A percentile compares a stretch with the other conserved stretches of the same genome.
Conservation (phyloP, 2,797 vertebrate species). For the Nyctibius grandis region DNA sequence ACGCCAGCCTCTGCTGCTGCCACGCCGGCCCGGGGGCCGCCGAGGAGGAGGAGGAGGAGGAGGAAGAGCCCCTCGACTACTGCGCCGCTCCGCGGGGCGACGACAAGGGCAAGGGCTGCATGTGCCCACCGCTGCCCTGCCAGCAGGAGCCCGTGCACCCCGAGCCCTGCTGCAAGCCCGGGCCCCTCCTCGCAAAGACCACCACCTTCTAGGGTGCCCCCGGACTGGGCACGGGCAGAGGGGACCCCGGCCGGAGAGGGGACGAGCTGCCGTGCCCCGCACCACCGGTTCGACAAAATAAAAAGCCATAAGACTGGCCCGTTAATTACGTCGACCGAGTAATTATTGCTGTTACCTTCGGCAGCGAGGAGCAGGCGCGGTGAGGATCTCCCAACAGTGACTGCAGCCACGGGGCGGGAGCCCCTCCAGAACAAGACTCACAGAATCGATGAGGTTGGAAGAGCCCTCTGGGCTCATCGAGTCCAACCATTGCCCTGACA, state of each 20-base stretch:
- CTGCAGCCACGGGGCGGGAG: rapidly evolving
- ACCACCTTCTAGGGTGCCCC: constrained; percentile 48
- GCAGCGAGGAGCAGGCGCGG: rapidly evolving
- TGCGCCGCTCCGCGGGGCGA: constrained; percentile 72
- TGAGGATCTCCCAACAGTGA: not conserved
- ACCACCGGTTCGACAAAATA: not conserved
- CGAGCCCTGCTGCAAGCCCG: constrained; percentile 51
- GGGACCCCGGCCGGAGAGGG: not conserved
- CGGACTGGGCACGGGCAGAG: rapidly evolving
- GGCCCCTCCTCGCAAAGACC: constrained; percentile 62
- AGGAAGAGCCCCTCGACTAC: constrained; percentile 88
- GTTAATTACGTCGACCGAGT: not conserved
- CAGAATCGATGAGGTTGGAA: no score
- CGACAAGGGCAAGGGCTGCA: not conserved
- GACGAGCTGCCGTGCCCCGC: rapidly evolving
- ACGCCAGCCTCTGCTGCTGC: constrained; percentile 61
- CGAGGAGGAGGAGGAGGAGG: constrained; percentile 8
- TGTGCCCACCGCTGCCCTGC: constrained; percentile 55
- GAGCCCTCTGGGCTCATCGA: no score
- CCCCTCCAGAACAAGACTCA: not conserved
- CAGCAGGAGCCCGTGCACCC: constrained; percentile 58
- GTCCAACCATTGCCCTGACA: no score
- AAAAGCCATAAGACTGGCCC: constrained; percentile 52
- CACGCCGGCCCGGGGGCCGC: rapidly evolving
- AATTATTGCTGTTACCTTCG: rapidly evolving